Conservation (phyloP, 2,113 vertebrate genomes). For the Malurus melanocephalus region DNA sequence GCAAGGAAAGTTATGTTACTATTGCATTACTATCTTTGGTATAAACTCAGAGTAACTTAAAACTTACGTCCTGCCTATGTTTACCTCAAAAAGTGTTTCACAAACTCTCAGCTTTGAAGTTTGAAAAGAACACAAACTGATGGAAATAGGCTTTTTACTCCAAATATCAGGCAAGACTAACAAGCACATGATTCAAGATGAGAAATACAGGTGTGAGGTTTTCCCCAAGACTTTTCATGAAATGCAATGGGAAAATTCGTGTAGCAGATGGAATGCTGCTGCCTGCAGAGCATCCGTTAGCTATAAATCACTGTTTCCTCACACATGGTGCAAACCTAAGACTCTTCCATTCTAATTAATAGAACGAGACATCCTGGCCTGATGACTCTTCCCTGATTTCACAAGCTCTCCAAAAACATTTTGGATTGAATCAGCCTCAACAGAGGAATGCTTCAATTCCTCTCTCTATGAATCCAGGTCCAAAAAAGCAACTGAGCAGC, state of each 20-base stretch:
- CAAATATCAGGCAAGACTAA: neutral
- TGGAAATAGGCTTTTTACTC: neutral
- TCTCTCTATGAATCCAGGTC: neutral
- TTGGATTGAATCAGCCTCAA: neutral
- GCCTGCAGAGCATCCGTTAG: conserved; percentile 37
- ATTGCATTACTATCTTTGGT: neutral
- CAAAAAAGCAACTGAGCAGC: neutral
- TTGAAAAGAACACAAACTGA: neutral
- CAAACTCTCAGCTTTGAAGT: neutral
- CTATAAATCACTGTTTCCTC: neutral
- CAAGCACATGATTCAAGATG: neutral
- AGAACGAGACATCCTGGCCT: neutral
- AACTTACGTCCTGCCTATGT: neutral
- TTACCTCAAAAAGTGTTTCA: neutral
- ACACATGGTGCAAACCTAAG: neutral
- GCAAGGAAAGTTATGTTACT: neutral
- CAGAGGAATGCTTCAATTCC: neutral
- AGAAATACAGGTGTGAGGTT: conserved; percentile 15
- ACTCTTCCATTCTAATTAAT: neutral
- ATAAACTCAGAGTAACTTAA: neutral
- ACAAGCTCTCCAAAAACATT: neutral
- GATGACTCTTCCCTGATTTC: neutral
- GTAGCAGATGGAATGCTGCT: conserved; percentile 17
- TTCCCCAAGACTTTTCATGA: neutral
- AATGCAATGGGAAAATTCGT: neutral